Evolutionary conservation across 1,140 invertebrate species (phyloP).

Genomic region (Zophobas atratus): DNA sequence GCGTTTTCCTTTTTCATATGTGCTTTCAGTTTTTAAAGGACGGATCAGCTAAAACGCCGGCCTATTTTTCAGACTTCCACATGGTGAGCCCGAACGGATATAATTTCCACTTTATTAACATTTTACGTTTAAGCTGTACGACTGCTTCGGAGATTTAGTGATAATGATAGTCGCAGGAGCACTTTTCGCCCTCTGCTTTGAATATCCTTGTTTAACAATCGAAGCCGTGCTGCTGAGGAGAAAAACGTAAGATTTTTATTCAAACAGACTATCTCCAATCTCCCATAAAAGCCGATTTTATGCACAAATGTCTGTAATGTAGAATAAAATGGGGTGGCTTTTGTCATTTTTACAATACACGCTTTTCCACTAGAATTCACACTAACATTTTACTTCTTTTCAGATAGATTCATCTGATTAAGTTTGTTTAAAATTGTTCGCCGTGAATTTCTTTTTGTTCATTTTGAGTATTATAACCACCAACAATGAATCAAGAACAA

Average conservation of each 20-base stretch:
- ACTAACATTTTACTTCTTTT: conserved; percentile 18
- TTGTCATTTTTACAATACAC: conserved; percentile 39
- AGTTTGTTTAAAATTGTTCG: background rate
- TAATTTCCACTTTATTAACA: conserved; percentile 26
- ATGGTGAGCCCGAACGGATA: conserved; percentile 45
- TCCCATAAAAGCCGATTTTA: conserved; percentile 39
- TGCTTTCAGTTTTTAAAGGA: conserved; percentile 51
- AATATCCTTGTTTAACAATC: conserved; percentile 51
- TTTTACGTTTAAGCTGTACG: conserved; percentile 51
- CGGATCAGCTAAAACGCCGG: conserved; percentile 52
- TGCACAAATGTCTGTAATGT: conserved; percentile 37
- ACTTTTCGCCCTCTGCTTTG: conserved; percentile 50
- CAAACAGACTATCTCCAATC: conserved; percentile 40
- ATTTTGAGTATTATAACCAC: background rate
- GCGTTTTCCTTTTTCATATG: conserved; percentile 54
- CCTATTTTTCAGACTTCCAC: conserved; percentile 56
- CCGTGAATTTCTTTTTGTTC: background rate
- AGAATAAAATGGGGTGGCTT: conserved; percentile 26
- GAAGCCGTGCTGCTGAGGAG: conserved; percentile 37
- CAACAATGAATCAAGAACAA: background rate
- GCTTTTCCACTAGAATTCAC: conserved; percentile 19
- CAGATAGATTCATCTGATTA: background rate
- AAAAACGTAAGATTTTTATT: conserved; percentile 24
- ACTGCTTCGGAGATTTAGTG: conserved; percentile 51
- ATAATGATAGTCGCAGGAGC: conserved; percentile 44